Evolutionary conservation across 1,140 invertebrate species (phyloP), one percentile per base, ranked within the genome.

Genomic region (honey bee (Apis mellifera)): DNA sequence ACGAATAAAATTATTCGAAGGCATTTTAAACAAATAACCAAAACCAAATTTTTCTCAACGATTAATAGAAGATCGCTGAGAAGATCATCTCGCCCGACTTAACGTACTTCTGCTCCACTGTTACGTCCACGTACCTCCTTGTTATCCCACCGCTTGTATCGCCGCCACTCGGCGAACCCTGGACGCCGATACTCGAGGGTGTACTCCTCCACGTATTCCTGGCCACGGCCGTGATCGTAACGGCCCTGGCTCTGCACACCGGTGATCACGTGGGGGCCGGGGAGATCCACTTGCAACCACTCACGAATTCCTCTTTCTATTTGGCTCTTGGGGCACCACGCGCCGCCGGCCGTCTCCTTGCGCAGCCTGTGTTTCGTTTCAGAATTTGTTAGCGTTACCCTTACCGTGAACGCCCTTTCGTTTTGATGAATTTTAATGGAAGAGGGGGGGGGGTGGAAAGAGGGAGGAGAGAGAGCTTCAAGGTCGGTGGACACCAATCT

Each of bases 161-260:
- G 94, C 59, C 94, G 95, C 96, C 96, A 97, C 48, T 94, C 93
- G 15, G 91, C 89, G 77, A 96, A 93, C 21, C 95, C 95, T 5
- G 96, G 95, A 86, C 96, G 91, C 94, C 95, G 96, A 91, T 98
- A 98, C 90, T 98, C 97, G 26, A 98, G 87, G 55, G 95, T 95
- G 89, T 97, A 98, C 76, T 96, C 95, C 89, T 97, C 96, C 32
- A 96, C 95, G 91, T 96, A 98, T 91, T 98, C 97, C 85, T 96
- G 95, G 50, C 97, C 97, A 87, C 96, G 95, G 52, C 97, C 97
- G 84, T 96, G 96, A 78, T 97, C 96, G 93, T 96, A 97, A 32
- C 97, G 95, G 26, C 97, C 97, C 92, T 98, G 97, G 15, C 96
- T 97, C 90, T 97, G 96, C 66, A 98, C 95, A 52, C 95, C 95